Evolutionary conservation across 53 echinoderm and acorn worm genomes (phyloP).

Genomic region (Holothuria leucospilota): DNA sequence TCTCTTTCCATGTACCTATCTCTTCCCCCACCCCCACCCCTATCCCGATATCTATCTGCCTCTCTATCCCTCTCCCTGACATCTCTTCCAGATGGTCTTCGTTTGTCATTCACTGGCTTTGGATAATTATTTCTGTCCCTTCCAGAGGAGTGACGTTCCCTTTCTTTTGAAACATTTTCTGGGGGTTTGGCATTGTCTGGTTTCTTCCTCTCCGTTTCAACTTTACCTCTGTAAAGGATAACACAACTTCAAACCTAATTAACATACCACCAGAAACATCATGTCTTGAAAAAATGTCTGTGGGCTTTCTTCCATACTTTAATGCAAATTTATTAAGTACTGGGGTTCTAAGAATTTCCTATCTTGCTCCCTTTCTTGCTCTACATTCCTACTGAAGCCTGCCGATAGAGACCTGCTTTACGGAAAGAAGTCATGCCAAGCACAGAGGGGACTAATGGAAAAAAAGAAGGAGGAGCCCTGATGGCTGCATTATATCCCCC

Average conservation of each 20-base stretch:
- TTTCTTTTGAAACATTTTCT: constrained; percentile 13
- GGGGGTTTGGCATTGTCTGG: background rate
- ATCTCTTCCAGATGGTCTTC: background rate
- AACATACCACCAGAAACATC: background rate
- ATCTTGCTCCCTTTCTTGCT: no score
- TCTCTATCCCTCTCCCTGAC: constrained; percentile 2
- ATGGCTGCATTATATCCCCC: no score
- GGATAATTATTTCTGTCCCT: constrained; percentile 21
- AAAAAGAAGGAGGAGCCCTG: no score
- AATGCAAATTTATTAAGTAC: no score
- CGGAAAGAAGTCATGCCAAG: no score
- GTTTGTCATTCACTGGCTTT: constrained; percentile 22
- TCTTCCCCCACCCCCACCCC: constrained; percentile 35
- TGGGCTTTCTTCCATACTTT: no score
- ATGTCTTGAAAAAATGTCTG: background rate
- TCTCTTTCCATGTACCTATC: constrained; percentile 36
- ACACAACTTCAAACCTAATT: background rate
- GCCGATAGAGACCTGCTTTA: no score
- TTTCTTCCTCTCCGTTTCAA: constrained; percentile 10
- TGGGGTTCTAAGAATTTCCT: no score
- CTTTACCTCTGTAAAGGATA: constrained; percentile 3
- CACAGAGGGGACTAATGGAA: no score
- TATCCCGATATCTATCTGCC: constrained; percentile 26
- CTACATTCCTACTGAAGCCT: no score
- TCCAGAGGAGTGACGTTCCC: background rate